Percentiles rank a stretch among this genome's conserved stretches.
Evolutionary conservation across 1,140 invertebrate species (phyloP).

Genomic region (Drosophila serrata): DNA sequence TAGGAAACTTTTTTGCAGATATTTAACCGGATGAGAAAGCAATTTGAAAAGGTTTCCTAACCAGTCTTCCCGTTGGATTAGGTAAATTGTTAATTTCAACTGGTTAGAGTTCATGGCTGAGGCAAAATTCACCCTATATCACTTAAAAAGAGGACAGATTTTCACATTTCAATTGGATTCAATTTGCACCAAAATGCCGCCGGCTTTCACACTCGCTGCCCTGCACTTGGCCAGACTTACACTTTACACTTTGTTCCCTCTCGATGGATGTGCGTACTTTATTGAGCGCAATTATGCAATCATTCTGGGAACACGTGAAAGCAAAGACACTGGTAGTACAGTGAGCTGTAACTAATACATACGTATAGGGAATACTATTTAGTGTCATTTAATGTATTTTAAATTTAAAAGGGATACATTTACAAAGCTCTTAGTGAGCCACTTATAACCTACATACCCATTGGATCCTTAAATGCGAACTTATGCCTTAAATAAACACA

Average conservation of each 20-base stretch:
- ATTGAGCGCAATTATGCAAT: constrained; percentile 20
- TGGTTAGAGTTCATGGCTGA: background rate
- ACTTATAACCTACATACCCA: background rate
- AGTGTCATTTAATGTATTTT: background rate
- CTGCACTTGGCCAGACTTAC: constrained; percentile 7
- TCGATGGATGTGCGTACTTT: constrained; percentile 14
- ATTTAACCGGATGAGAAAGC: constrained; percentile 40
- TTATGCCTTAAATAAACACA: no score
- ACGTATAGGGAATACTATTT: background rate
- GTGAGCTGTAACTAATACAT: background rate
- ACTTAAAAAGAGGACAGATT: no score
- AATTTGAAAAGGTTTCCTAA: constrained; percentile 42
- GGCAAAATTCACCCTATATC: background rate
- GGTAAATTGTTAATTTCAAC: constrained; percentile 42
- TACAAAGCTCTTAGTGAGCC: no score
- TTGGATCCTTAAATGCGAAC: no score
- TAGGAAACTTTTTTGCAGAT: constrained; percentile 35
- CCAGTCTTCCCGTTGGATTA: constrained; percentile 26
- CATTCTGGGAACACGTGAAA: constrained; percentile 37
- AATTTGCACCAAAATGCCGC: constrained; percentile 6
- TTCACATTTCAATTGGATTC: constrained; percentile 20
- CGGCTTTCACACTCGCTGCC: constrained; percentile 2
- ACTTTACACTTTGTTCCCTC: constrained; percentile 35
- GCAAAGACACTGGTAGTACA: background rate
- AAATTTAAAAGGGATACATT: background rate